Evolutionary conservation across 2,888 invertebrate genomes (phyloP), one percentile per base, ranked within the genome.

Genomic region (Spodoptera exigua): DNA sequence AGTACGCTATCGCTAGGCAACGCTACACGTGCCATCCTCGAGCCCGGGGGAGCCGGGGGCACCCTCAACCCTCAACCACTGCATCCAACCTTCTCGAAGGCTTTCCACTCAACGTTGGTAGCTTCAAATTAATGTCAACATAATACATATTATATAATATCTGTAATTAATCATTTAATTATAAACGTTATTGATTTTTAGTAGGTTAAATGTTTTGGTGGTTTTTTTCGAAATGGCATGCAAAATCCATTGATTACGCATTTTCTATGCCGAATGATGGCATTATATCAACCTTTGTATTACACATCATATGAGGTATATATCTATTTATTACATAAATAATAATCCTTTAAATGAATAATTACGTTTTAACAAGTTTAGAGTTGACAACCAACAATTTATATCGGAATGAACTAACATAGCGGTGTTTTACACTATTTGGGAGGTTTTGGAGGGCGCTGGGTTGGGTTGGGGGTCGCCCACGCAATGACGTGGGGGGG

Each of bases 11-110:
- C 71, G 82, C 86, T 74, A 78, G 64, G 87, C 82, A 81, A 83
- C 79, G 78, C 44, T 85, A 85, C 85, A 84, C 83, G 83, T 81
- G 83, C 77, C 81, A 45, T 36, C 36, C 61, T 56, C 54, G 51
- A 48, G 35, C 37, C 44, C 36, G 46, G 55, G 55, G 17, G 48
- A 7, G 27, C 7, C 27, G 27, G 66, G 41, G 13, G 3, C 13
- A 10, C 27, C 34, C 17, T 45, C 21, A 9, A 9, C 66, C 32
- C 40, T 16, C 17, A 27, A 17, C 41, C 51, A 48, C 45, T 70
- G 55, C 71, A 70, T 56, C 55, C 17, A 27, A 17, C 21, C 40
- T n/a, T 39, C 13, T 14, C 40, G 9, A 11, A 17, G 34, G 21
- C 5, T 21, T 14, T 10, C 16, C 11, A 34, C 12, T 41, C 17